Percentiles rank a stretch among this genome's conserved stretches.
Conservation (phyloP, 2,888 invertebrate species). For the Operophtera brumata region DNA sequence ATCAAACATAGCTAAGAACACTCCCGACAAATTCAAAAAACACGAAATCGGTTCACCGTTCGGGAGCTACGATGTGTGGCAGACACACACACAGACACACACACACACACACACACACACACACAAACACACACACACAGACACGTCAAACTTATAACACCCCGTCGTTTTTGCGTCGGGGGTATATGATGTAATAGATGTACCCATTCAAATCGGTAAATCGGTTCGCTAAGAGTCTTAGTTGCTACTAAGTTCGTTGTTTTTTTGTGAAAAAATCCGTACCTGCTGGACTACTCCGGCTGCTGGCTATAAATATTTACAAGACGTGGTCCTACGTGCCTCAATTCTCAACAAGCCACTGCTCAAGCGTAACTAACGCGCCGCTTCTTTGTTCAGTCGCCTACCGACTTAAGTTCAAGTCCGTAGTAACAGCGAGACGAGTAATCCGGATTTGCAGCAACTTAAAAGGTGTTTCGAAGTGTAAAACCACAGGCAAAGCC, state of each 20-base stretch:
- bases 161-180: no score
- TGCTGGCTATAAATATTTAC: constrained; percentile 54
- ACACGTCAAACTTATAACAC: no score
- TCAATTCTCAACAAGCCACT: constrained; percentile 23
- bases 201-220: not conserved
- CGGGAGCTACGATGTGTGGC: no score
- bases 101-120: no score
- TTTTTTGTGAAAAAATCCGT: constrained; percentile 14
- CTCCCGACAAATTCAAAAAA: no score
- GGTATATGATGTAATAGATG: no score
- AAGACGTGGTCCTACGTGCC: constrained; percentile 50
- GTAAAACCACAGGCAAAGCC: constrained; percentile 1
- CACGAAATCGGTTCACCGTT: no score
- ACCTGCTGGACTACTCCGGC: constrained; percentile 3
- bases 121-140: no score
- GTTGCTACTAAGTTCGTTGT: constrained; percentile 8
- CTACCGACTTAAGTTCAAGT: constrained; percentile 28
- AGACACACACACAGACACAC: no score
- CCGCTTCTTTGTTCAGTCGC: constrained; percentile 40
- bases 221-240: not conserved
- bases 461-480: constrained; percentile 29
- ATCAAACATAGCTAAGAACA: no score
- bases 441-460: constrained; percentile 42
- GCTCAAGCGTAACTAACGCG: constrained; percentile 32
- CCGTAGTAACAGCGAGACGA: constrained; percentile 21